phyloP scores from a whole-genome alignment of 2,888 invertebrate species.

The Andrena bucephala region DNA sequence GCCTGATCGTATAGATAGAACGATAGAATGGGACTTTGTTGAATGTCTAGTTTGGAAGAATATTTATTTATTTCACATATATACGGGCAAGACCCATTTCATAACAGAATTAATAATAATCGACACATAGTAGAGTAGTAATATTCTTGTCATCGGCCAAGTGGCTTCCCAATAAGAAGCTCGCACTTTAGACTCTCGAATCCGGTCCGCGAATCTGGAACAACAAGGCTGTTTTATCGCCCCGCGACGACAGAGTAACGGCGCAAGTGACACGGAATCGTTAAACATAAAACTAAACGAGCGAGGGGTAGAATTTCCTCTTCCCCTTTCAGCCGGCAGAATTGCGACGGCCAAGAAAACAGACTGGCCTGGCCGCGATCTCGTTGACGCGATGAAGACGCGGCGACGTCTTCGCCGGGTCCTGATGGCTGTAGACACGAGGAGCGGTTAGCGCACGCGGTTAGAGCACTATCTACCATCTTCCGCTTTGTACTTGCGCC shows the following conservation, averaged over 20 bases:
- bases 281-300: conserved; percentile 41
- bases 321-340: conserved; percentile 8
- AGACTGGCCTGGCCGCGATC: conserved; percentile 19
- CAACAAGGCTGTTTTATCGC: conserved; percentile 23
- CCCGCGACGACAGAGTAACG: not conserved
- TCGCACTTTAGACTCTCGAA: no score
- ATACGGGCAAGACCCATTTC: no score
- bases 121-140: no score
- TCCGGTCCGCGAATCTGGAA: conserved; percentile 7
- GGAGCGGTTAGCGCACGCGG: conserved; percentile 43
- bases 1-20: no score
- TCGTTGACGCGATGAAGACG: conserved; percentile 72
- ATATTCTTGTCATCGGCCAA: no score
- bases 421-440: conserved; percentile 23
- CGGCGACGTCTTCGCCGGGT: conserved; percentile 56
- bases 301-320: conserved; percentile 14
- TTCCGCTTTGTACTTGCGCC: conserved; percentile 69
- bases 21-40: no score
- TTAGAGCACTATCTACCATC: conserved; percentile 67
- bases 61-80: no score
- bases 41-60: no score
- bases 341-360: conserved; percentile 8
- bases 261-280: conserved; percentile 50
- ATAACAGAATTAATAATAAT: no score
- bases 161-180: not conserved